Percentiles rank a stretch among this genome's conserved stretches.
These are phyloP conservation scores for Keiferia lycopersicella DNA, from an alignment of 2,888 invertebrate genomes.

Conservation along the genomic window DNA sequence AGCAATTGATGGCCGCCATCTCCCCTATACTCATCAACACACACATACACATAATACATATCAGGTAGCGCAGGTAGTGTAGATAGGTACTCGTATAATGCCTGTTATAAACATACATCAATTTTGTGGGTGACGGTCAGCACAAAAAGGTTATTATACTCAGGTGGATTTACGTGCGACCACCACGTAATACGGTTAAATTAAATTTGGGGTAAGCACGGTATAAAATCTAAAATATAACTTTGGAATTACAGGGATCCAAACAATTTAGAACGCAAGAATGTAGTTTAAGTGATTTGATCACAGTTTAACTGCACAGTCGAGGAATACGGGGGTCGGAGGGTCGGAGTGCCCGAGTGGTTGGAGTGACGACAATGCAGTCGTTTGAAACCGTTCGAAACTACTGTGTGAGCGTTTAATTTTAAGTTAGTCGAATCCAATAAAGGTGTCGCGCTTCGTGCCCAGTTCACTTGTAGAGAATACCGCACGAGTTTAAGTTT, in stretches of 20 bases:
- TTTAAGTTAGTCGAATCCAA: conserved; percentile 13
- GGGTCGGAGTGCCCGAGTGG: background rate
- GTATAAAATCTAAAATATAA: conserved; percentile 1
- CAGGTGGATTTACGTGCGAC: conserved; percentile 8
- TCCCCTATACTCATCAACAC: background rate
- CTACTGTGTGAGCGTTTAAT: conserved; percentile 18
- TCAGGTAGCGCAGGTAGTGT: too few species aligned
- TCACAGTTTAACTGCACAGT: conserved; percentile 7
- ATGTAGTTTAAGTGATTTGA: conserved; percentile 7
- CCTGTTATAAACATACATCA: conserved; percentile 1
- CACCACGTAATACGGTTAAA: conserved; percentile 8
- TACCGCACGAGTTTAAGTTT: background rate
- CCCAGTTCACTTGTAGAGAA: background rate
- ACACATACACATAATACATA: background rate
- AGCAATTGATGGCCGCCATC: conserved; percentile 2
- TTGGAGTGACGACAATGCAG: conserved; percentile 4
- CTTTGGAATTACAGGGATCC: background rate
- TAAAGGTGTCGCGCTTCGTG: conserved; percentile 1
- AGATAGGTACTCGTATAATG: background rate
- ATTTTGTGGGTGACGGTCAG: background rate
- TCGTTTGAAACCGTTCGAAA: conserved; percentile 9
- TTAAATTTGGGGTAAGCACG: conserved; percentile 9
- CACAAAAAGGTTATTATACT: conserved; percentile 5
- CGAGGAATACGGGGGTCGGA: background rate
- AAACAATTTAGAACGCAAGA: conserved; percentile 3